Conservation (phyloP, 2,113 vertebrate species). For the Petrocephalus microphthalmus region DNA sequence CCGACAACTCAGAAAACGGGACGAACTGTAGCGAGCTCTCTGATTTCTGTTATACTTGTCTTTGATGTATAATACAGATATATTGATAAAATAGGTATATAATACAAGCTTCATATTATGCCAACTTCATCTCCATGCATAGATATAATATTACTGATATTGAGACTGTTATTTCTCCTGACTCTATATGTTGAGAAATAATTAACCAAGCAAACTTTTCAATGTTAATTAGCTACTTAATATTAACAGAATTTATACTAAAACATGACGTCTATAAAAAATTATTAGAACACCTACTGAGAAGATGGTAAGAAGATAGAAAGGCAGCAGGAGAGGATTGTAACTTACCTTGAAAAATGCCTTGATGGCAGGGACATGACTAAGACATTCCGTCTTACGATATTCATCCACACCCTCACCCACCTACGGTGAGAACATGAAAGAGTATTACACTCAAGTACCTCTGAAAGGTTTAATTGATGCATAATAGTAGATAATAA, state of each 20-base stretch:
- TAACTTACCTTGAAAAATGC: slow-evolving; percentile 52
- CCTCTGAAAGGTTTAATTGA: not conserved
- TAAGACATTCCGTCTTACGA: slow-evolving; percentile 29
- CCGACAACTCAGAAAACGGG: not conserved
- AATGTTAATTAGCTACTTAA: not conserved
- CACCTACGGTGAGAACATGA: slow-evolving; percentile 33
- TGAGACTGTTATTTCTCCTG: not conserved
- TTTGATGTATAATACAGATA: not conserved
- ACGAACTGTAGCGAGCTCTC: not conserved
- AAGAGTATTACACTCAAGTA: not conserved
- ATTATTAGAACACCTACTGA: not conserved
- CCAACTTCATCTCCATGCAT: not conserved
- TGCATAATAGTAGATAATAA: not conserved
- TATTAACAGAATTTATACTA: not conserved
- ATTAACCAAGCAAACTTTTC: not conserved
- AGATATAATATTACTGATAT: not conserved
- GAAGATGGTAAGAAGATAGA: not conserved
- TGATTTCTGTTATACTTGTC: not conserved
- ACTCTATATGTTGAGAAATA: not conserved
- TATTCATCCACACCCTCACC: slow-evolving; percentile 45
- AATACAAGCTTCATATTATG: not conserved
- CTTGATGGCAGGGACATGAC: slow-evolving; percentile 48
- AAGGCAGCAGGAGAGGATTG: not conserved
- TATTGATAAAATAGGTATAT: not conserved
- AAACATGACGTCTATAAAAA: not conserved